Percentiles rank a stretch among this genome's conserved stretches.
These are phyloP conservation scores for Melipona quadrifasciata DNA, from an alignment of 1,140 invertebrate genomes.

Conservation along the genomic window DNA sequence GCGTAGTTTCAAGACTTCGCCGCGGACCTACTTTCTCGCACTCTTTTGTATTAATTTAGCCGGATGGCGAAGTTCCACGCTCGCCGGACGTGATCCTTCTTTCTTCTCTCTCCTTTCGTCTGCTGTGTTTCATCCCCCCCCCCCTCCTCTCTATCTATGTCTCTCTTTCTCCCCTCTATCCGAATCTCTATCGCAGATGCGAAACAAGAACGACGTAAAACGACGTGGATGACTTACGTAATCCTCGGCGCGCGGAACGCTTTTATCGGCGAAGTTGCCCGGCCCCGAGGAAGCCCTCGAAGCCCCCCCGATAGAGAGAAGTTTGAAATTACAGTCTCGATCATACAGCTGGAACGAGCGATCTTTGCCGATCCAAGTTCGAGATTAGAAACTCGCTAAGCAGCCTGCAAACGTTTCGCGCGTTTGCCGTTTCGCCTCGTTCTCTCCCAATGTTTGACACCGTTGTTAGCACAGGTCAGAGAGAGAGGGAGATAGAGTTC, in stretches of 20 bases:
- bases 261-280: neutral
- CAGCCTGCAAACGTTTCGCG: slow-evolving; percentile 20
- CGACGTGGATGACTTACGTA: neutral
- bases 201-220: neutral
- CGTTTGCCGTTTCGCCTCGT: neutral
- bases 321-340: slow-evolving; percentile 18
- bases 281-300: neutral
- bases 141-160: too few species aligned
- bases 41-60: slow-evolving; percentile 52
- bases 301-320: slow-evolving; percentile 1
- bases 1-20: slow-evolving; percentile 38
- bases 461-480: neutral
- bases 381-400: slow-evolving; percentile 39
- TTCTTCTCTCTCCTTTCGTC: neutral
- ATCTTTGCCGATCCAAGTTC: slow-evolving; percentile 10
- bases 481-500: neutral
- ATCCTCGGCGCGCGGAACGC: neutral
- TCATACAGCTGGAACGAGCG: neutral
- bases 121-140: too few species aligned
- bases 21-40: slow-evolving; percentile 22
- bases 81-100: neutral
- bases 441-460: neutral
- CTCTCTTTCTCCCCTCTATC: too few species aligned
- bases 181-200: neutral
- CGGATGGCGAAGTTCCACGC: slow-evolving; percentile 27